Conservation (phyloP, 2,113 vertebrate species). For the Syrrhaptes paradoxus region DNA sequence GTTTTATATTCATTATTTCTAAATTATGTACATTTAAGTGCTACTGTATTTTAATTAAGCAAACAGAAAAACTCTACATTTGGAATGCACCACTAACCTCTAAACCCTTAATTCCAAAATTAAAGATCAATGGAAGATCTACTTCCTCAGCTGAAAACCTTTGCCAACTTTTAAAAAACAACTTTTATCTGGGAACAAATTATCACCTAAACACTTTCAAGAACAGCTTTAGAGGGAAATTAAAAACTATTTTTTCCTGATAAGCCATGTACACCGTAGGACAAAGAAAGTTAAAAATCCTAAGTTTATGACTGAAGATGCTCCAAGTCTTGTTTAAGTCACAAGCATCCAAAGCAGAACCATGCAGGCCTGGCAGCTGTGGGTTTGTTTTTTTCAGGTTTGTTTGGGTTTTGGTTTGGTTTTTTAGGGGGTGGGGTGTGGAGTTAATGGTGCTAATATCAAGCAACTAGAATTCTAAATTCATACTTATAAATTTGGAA, state of each 20-base stretch:
- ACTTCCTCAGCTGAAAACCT: background rate
- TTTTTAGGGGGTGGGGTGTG: fast-evolving
- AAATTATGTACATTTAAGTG: background rate
- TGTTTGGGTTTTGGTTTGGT: background rate
- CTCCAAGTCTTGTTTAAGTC: background rate
- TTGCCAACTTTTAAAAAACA: background rate
- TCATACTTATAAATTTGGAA: conserved; percentile 91
- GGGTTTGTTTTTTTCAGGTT: background rate
- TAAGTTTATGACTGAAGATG: background rate
- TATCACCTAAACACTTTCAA: background rate
- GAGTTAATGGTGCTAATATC: background rate
- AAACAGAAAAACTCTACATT: background rate
- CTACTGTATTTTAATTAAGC: background rate
- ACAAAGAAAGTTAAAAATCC: background rate
- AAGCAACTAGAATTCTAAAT: background rate
- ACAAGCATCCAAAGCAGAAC: background rate
- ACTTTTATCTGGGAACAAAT: background rate
- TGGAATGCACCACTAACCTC: background rate
- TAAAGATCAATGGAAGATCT: background rate
- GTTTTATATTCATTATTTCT: background rate
- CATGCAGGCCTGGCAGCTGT: background rate
- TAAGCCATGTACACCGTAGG: background rate
- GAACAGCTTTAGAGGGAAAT: background rate
- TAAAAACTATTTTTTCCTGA: background rate
- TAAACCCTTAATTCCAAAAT: background rate